phyloP scores from a whole-genome alignment of 2,797 vertebrate species.

The Silurus aristotelis region DNA sequence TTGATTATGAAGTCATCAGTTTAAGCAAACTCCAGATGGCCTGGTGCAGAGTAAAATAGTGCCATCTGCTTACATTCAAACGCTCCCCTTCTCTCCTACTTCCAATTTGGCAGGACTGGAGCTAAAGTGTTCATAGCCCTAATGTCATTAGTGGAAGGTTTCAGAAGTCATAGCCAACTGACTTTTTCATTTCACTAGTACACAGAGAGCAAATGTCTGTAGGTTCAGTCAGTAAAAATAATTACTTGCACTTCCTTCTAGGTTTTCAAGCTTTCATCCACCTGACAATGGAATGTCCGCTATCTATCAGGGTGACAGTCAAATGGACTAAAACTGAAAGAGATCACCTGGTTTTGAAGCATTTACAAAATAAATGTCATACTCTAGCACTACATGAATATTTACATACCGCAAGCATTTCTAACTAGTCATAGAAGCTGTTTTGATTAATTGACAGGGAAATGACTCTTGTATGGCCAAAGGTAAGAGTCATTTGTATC shows the following conservation, averaged over 20 bases:
- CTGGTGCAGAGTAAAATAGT: constrained; percentile 79
- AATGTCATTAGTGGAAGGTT: constrained; percentile 80
- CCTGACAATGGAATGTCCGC: constrained; percentile 24
- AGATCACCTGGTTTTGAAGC: constrained; percentile 19
- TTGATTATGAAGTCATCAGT: constrained; percentile 83
- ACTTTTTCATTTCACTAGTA: constrained; percentile 69
- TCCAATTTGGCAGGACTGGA: constrained; percentile 68
- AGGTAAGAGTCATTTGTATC: constrained; percentile 48
- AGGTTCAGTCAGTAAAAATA: constrained; percentile 49
- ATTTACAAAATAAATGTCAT: constrained; percentile 31
- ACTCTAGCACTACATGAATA: constrained; percentile 1
- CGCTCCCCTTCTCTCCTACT: constrained; percentile 51
- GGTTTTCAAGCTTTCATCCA: constrained; percentile 30
- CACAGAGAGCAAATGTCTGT: constrained; percentile 59
- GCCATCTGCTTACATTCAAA: constrained; percentile 83
- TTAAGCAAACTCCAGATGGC: constrained; percentile 82
- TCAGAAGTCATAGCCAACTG: constrained; percentile 79
- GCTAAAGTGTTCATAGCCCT: constrained; percentile 70
- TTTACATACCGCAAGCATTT: constrained; percentile 36
- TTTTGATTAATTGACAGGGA: constrained; percentile 46
- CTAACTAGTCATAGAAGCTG: constrained; percentile 29
- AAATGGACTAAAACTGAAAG: constrained; percentile 12
- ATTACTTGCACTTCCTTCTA: constrained; percentile 44
- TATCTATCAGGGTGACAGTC: constrained; percentile 34
- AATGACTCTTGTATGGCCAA: constrained; percentile 32